Evolutionary conservation across 2,113 vertebrate species (phyloP).

Genomic region (Neogale vison): DNA sequence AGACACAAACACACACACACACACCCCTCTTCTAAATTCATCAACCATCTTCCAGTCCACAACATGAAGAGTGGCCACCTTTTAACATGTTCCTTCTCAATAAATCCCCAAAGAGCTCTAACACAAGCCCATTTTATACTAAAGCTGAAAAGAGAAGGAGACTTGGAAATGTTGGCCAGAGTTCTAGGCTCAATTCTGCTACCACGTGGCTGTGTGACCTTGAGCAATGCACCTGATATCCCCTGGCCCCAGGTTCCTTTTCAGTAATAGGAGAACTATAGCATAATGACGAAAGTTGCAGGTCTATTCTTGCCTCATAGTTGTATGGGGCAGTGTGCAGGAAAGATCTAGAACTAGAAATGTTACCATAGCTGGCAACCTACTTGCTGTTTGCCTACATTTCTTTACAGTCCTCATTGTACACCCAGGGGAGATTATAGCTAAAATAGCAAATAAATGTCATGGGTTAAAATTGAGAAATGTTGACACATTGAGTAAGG

Average conservation of each 20-base stretch:
- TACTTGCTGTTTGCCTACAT: background rate
- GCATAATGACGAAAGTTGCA: background rate
- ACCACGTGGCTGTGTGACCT: background rate
- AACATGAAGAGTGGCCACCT: background rate
- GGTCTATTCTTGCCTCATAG: background rate
- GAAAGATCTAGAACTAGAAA: background rate
- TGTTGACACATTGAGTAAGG: background rate
- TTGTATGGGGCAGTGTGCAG: background rate
- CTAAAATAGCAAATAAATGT: conserved; percentile 38
- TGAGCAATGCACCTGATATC: background rate
- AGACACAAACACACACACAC: background rate
- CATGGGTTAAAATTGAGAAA: background rate
- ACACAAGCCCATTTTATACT: background rate
- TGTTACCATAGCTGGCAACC: background rate
- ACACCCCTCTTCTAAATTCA: background rate
- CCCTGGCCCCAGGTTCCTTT: background rate
- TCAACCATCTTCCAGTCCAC: background rate
- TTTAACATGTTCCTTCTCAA: background rate
- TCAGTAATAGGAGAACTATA: background rate
- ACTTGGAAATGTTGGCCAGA: background rate
- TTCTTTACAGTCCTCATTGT: background rate
- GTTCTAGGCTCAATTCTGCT: background rate
- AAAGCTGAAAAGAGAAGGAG: background rate
- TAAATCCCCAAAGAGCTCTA: background rate
- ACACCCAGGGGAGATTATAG: background rate